Base-by-base conservation (phyloP, 2,888 invertebrate genomes). In the Rhynchonema sp. region DNA sequence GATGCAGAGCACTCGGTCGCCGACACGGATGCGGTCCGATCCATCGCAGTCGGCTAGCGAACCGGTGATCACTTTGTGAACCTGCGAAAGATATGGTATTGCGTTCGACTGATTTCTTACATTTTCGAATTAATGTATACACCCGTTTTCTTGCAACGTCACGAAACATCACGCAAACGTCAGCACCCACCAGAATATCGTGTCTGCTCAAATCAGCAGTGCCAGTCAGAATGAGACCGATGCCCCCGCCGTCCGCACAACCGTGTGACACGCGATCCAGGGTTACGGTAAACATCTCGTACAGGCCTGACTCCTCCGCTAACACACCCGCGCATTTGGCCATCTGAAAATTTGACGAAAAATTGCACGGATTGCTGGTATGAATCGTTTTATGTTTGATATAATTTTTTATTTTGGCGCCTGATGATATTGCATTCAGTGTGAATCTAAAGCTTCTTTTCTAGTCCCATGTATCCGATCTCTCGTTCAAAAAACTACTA, bases 1-100 rank as follows among this genome's bases (percentile, higher is more conserved):
- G 66, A 91, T 88, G 67, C 87, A 86, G 66, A 87, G 77, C 64
- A 92, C 83, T 74, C 87, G 83, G 71, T 88, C 87, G 23, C 90
- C 89, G 70, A 86, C 83, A 73, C 85, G 84, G 56, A 91, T 79
- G 59, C 84, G 79, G 6, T 90, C 90, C 3, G 49, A 3, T 3
- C 27, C 54, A 71, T 89, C 87, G 69, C 83, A 82, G 68, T 86
- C 86, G 53, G 89, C 89, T 58, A 86, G 82, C 68, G 88, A 87
- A 66, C 87, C 87, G 61, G 82, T 80, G 66, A 88, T 78, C 59
- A 90, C 85, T 75, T 87, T 84, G 75, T 89, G 87, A 64, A 90
- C 84, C 87, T 87, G 72, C 29, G 38, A 71, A 73, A 38, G 6
- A 13, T 46, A 22, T 46, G 13, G 46, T 46, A 46, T 13, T 17